Evolutionary conservation across 2,888 invertebrate species (phyloP).

Genomic region (Archips crataeganus): DNA sequence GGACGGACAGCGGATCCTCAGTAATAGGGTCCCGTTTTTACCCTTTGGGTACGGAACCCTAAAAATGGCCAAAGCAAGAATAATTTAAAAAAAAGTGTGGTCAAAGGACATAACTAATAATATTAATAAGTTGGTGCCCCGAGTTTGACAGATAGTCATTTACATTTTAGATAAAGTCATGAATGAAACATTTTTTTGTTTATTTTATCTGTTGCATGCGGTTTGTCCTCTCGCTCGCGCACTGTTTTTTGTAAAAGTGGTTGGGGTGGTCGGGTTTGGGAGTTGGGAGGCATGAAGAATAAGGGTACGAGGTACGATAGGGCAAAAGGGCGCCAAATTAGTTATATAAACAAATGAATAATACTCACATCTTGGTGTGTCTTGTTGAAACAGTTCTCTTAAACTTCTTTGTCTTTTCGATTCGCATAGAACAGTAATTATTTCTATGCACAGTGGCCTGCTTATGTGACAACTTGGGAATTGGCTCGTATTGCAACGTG

Average conservation of each 20-base stretch:
- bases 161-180: too few relatives aligned
- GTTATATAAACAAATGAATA: slow-evolving; percentile 24
- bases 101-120: too few relatives aligned
- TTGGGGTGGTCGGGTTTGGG: slow-evolving; percentile 25
- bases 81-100: too few relatives aligned
- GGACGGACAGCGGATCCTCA: too few relatives aligned
- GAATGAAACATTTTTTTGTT: not conserved
- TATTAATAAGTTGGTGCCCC: too few relatives aligned
- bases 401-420: slow-evolving; percentile 72
- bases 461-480: slow-evolving; percentile 55
- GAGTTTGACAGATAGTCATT: too few relatives aligned
- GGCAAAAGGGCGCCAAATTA: slow-evolving; percentile 9
- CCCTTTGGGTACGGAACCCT: too few relatives aligned
- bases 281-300: slow-evolving; percentile 28
- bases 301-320: slow-evolving; percentile 45
- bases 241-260: slow-evolving; percentile 23
- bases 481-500: slow-evolving; percentile 57
- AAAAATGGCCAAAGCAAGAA: too few relatives aligned
- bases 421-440: slow-evolving; percentile 65
- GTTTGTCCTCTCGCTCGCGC: not conserved
- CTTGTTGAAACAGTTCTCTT: slow-evolving; percentile 69
- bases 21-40: too few relatives aligned
- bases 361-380: slow-evolving; percentile 78
- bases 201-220: not conserved
- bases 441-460: slow-evolving; percentile 62